These are phyloP conservation scores for Sarcophaga caerulescens DNA, from an alignment of 2,888 invertebrate genomes.

Conservation along the genomic window DNA sequence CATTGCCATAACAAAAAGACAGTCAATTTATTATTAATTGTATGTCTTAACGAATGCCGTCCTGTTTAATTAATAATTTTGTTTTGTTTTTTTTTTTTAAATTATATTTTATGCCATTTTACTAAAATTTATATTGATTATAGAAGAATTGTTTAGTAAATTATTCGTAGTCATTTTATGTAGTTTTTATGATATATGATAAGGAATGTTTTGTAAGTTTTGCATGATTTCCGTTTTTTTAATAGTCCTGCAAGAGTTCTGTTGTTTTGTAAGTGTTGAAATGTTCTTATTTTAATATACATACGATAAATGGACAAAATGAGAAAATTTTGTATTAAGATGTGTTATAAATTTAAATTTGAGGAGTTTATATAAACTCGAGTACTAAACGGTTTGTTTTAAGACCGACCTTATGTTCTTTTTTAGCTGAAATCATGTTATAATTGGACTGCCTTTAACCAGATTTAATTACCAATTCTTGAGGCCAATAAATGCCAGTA, in stretches of 20 bases:
- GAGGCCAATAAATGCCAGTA: too few species aligned
- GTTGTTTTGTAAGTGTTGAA: neutral
- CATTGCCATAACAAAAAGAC: constrained; percentile 55
- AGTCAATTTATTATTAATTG: neutral
- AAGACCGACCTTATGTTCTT: too few species aligned
- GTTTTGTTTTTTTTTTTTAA: constrained; percentile 16
- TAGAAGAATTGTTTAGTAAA: constrained; percentile 48
- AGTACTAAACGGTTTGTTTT: too few species aligned
- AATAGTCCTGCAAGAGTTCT: constrained; percentile 9
- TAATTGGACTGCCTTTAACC: too few species aligned
- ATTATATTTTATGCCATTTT: constrained; percentile 45
- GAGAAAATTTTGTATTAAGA: neutral
- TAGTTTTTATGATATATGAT: constrained; percentile 32
- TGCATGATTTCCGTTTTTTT: constrained; percentile 73
- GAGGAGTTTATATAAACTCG: too few species aligned
- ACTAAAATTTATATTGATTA: neutral
- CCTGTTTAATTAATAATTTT: constrained; percentile 33
- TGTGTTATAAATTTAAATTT: neutral
- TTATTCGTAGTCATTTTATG: constrained; percentile 56
- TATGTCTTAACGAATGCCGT: constrained; percentile 52
- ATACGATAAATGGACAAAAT: too few species aligned
- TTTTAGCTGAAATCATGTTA: too few species aligned
- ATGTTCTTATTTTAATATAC: neutral
- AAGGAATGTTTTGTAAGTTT: constrained; percentile 70
- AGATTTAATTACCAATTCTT: too few species aligned